Percentiles rank a stretch among this genome's conserved stretches.
Conservation (phyloP, 2,113 vertebrate genomes). For the Eurystomus gularis region DNA sequence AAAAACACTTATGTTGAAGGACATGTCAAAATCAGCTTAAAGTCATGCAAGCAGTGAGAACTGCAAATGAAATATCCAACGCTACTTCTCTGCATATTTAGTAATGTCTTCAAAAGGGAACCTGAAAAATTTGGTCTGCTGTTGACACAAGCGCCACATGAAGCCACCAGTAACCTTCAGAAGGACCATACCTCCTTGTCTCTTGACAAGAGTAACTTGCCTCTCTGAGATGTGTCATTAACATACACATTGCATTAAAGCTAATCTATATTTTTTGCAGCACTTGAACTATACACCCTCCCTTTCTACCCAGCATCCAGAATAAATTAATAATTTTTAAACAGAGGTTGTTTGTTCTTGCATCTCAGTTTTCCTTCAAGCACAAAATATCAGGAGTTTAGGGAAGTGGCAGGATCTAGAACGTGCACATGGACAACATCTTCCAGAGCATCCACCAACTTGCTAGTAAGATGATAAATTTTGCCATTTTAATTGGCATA, state of each 20-base stretch:
- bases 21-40: neutral
- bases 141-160: neutral
- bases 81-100: neutral
- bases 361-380: neutral
- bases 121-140: neutral
- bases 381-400: neutral
- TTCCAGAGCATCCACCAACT: neutral
- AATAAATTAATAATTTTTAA: no score
- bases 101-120: neutral
- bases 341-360: neutral
- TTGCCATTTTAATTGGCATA: neutral
- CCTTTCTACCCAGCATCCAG: neutral
- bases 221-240: neutral
- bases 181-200: neutral
- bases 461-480: neutral
- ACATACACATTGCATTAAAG: neutral
- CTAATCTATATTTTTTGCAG: neutral
- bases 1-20: fast-evolving
- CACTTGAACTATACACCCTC: neutral
- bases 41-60: neutral
- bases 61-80: neutral
- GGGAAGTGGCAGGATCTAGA: neutral
- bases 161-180: neutral
- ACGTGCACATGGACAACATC: fast-evolving
- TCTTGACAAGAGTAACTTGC: neutral